phyloP scores from a whole-genome alignment of 2,888 invertebrate species.

The Nomada ruficornis region DNA sequence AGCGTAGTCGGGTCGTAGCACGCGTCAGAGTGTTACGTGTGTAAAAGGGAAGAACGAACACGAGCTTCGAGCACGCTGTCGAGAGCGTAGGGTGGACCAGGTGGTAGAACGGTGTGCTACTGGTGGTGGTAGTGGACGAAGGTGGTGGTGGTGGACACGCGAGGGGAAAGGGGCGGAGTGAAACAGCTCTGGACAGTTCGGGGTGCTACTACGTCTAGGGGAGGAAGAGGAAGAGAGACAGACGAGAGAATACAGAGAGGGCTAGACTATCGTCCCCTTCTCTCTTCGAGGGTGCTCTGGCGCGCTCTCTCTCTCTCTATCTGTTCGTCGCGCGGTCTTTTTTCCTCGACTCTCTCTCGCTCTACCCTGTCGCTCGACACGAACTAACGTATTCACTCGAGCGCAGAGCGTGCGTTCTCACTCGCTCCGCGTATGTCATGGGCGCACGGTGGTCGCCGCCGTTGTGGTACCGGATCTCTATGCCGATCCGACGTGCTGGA shows the following conservation, averaged over 20 bases:
- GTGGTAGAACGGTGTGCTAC: constrained; percentile 53
- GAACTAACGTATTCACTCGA: constrained; percentile 68
- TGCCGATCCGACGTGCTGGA: constrained; percentile 70
- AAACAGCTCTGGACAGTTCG: constrained; percentile 57
- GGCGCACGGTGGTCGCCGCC: constrained; percentile 77
- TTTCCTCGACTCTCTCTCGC: constrained; percentile 32
- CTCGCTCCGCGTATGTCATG: constrained; percentile 82
- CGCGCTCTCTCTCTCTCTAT: constrained; percentile 14
- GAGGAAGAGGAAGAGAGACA: constrained; percentile 43
- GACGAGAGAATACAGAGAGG: constrained; percentile 3
- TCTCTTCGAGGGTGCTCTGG: neutral
- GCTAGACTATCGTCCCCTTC: constrained; percentile 16
- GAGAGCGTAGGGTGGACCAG: constrained; percentile 59
- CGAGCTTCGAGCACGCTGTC: constrained; percentile 22
- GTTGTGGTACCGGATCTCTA: constrained; percentile 74
- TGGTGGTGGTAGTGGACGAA: constrained; percentile 53
- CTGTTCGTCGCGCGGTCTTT: constrained; percentile 24
- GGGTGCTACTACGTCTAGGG: constrained; percentile 51
- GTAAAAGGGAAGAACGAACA: constrained; percentile 12
- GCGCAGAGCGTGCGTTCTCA: constrained; percentile 76
- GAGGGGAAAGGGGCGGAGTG: constrained; percentile 55
- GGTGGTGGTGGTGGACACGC: constrained; percentile 51
- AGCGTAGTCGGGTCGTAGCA: constrained; percentile 49
- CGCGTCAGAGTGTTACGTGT: constrained; percentile 44
- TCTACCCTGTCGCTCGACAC: constrained; percentile 53